Evolutionary conservation across 2,888 invertebrate species (phyloP).

Genomic region (Cylindroiulus punctatus): DNA sequence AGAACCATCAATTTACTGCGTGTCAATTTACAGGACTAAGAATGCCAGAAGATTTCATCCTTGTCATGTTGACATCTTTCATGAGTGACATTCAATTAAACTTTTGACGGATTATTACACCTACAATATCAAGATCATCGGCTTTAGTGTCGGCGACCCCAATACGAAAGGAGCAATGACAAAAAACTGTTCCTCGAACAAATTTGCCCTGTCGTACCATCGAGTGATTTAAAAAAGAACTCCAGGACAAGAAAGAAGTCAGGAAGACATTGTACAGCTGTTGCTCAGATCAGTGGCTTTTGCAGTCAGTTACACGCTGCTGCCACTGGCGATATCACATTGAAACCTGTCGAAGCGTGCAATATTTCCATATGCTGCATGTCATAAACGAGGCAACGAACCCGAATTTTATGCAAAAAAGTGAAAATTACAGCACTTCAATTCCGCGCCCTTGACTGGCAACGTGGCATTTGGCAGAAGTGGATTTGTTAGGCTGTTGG

Average conservation of each 20-base stretch:
- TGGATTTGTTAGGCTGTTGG: neutral
- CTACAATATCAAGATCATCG: neutral
- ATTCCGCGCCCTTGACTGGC: neutral
- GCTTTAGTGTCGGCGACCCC: neutral
- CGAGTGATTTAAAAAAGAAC: neutral
- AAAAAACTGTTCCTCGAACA: neutral
- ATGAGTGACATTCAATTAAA: neutral
- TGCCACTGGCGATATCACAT: neutral
- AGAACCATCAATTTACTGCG: no score
- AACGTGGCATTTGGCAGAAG: neutral
- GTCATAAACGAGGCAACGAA: slow-evolving; percentile 14
- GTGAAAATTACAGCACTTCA: slow-evolving; percentile 11
- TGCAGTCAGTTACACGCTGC: neutral
- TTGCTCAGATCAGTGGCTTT: neutral
- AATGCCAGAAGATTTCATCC: no score
- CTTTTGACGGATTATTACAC: neutral
- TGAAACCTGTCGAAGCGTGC: neutral
- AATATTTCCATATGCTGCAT: neutral
- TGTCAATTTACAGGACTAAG: no score
- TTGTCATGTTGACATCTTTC: neutral
- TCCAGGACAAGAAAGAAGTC: neutral
- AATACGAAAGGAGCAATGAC: neutral
- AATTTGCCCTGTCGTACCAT: no score
- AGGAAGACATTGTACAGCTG: slow-evolving; percentile 16
- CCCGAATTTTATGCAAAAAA: neutral